Evolutionary conservation across 2,888 invertebrate species (phyloP).

Genomic region (Agrochola lota): DNA sequence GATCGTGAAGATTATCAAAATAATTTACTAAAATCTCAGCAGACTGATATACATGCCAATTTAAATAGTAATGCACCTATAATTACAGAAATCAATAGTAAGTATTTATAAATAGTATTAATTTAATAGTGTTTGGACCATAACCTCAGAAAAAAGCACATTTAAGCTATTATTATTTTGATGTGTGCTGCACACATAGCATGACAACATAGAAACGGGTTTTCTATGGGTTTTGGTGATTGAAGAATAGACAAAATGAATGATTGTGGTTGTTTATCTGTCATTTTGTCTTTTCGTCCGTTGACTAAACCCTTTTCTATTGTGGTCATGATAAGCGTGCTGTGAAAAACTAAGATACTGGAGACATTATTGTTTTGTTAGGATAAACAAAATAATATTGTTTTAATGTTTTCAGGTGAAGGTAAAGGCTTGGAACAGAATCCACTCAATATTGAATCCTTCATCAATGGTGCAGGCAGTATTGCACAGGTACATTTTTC

Average conservation of each 20-base stretch:
- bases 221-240: too few species aligned
- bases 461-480: conserved; percentile 73
- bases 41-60: conserved; percentile 61
- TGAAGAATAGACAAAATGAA: too few species aligned
- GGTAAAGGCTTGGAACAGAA: conserved; percentile 64
- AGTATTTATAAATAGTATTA: conserved; percentile 18
- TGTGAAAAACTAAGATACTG: neutral
- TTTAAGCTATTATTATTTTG: neutral
- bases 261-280: too few species aligned
- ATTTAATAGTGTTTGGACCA: neutral
- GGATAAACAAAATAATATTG: neutral
- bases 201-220: too few species aligned
- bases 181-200: neutral
- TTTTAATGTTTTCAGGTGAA: conserved; percentile 70
- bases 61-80: conserved; percentile 39
- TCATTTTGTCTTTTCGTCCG: too few species aligned
- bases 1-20: conserved; percentile 42
- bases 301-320: too few species aligned
- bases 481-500: conserved; percentile 69
- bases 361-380: neutral
- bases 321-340: too few species aligned
- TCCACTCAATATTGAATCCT: conserved; percentile 80
- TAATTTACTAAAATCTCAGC: conserved; percentile 37
- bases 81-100: conserved; percentile 39
- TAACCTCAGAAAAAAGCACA: neutral